phyloP scores from a whole-genome alignment of 2,113 vertebrate genomes.

The Epinephelus cyanopodus region DNA sequence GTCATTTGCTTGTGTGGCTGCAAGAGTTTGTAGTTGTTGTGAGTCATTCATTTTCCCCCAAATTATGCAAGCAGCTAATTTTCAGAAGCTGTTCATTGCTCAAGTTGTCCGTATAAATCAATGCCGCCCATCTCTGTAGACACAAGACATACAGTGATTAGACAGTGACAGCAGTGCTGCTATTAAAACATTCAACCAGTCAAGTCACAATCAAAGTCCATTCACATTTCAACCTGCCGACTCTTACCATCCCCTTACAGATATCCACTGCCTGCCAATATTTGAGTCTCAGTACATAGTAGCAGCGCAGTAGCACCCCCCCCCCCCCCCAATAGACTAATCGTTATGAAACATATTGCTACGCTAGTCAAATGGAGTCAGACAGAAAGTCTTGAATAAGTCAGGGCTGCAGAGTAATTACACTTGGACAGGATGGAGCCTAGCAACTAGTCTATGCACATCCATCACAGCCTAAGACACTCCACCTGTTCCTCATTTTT shows the following conservation, averaged over 20 bases:
- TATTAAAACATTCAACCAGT: slow-evolving; percentile 42
- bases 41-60: not conserved
- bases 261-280: slow-evolving; percentile 8
- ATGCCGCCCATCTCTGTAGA: slow-evolving; percentile 6
- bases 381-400: slow-evolving; percentile 74
- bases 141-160: slow-evolving; percentile 8
- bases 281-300: slow-evolving; percentile 2
- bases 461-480: slow-evolving; percentile 67
- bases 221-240: not conserved
- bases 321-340: slow-evolving; percentile 22
- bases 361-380: slow-evolving; percentile 52
- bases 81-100: slow-evolving; percentile 20
- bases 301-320: slow-evolving; percentile 11
- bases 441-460: slow-evolving; percentile 65
- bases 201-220: slow-evolving; percentile 9
- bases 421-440: slow-evolving; percentile 47
- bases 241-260: slow-evolving; percentile 7
- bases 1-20: slow-evolving; percentile 14
- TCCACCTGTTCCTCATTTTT: slow-evolving; percentile 60
- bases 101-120: slow-evolving; percentile 32
- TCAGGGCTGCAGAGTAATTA: slow-evolving; percentile 70
- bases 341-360: slow-evolving; percentile 49
- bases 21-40: slow-evolving; percentile 2
- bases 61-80: slow-evolving; percentile 25
- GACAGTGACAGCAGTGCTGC: slow-evolving; percentile 2